Evolutionary conservation across 2,113 vertebrate species (phyloP).

Genomic region (Pardalotus punctatus): DNA sequence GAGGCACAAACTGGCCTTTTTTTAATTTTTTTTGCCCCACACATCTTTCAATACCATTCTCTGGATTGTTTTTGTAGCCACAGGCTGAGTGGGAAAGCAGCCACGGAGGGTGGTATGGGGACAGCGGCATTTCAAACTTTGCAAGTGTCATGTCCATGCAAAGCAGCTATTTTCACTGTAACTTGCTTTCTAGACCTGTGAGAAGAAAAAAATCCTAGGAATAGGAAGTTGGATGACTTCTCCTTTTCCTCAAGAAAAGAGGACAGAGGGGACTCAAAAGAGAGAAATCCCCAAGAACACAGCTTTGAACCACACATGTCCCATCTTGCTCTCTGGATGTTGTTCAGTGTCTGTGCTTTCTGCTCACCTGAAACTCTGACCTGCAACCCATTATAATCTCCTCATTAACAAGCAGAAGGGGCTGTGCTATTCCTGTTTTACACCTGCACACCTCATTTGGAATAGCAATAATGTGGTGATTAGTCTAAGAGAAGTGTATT

Average conservation of each 20-base stretch:
- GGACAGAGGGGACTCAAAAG: neutral
- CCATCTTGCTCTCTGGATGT: neutral
- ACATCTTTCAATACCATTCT: neutral
- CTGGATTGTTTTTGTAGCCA: neutral
- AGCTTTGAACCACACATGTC: neutral
- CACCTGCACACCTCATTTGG: neutral
- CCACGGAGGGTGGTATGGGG: fast-evolving
- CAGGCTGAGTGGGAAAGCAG: neutral
- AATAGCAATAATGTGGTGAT: neutral
- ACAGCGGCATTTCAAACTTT: neutral
- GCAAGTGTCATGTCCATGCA: neutral
- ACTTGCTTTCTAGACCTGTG: neutral
- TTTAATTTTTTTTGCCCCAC: fast-evolving
- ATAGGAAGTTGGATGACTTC: neutral
- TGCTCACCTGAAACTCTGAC: neutral
- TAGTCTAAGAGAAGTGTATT: neutral
- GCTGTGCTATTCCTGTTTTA: neutral
- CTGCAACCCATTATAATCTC: neutral
- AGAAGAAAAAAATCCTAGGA: neutral
- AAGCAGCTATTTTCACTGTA: neutral
- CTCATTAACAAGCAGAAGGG: neutral
- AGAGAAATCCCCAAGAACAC: neutral
- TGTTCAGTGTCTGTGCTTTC: neutral
- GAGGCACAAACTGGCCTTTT: fast-evolving
- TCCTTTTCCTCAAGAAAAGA: neutral